Evolutionary conservation across 1,140 invertebrate genomes (phyloP).

Genomic region (Andrena cerasifolii): DNA sequence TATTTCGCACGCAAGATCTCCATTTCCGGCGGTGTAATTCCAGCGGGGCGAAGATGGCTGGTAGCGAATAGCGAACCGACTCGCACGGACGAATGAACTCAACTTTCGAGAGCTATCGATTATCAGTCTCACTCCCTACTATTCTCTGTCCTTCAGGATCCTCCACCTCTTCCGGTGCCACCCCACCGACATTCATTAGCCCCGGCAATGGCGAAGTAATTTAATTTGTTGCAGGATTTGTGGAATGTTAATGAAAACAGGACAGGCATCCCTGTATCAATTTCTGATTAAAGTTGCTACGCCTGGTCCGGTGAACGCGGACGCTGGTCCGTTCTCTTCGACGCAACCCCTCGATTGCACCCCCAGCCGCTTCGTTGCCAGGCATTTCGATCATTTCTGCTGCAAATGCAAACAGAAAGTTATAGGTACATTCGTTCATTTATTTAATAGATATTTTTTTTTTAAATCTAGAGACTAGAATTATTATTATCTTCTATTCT

Average conservation of each 20-base stretch:
- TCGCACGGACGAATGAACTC: conserved; percentile 58
- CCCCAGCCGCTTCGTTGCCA: background rate
- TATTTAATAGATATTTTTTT: too few species aligned
- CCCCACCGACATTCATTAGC: conserved; percentile 75
- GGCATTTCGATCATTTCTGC: background rate
- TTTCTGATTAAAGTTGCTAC: conserved; percentile 73
- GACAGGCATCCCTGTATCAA: conserved; percentile 72
- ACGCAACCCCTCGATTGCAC: background rate
- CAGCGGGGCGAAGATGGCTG: conserved; percentile 38
- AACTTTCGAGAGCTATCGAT: conserved; percentile 75
- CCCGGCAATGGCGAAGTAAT: conserved; percentile 78
- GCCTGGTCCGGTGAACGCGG: conserved; percentile 8
- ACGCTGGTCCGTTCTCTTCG: conserved; percentile 12
- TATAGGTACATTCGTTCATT: too few species aligned
- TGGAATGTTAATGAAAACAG: conserved; percentile 81
- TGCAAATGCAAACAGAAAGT: background rate
- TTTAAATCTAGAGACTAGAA: too few species aligned
- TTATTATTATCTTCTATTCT: too few species aligned
- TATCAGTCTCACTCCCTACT: conserved; percentile 62
- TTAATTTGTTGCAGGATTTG: conserved; percentile 81
- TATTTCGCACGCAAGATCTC: conserved; percentile 32
- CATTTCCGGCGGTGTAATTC: conserved; percentile 21
- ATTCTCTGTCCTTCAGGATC: conserved; percentile 58
- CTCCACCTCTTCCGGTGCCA: conserved; percentile 51
- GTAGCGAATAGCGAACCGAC: conserved; percentile 25